Conservation (phyloP, 35 echinoderm and acorn worm species). For the Eucidaris tribuloides region DNA sequence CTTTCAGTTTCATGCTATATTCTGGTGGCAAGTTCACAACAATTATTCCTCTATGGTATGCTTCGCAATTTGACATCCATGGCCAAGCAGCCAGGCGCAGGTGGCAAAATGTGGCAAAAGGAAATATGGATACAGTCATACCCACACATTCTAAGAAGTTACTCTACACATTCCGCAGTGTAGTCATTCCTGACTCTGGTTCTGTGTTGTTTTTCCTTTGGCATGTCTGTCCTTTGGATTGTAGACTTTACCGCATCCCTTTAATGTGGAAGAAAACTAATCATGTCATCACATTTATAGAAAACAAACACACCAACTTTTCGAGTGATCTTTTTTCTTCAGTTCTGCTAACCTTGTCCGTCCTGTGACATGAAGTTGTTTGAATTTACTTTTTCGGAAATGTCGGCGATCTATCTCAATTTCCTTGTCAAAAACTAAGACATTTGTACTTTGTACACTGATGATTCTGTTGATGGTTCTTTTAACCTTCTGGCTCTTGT, state of each 20-base stretch:
- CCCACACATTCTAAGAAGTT: slow-evolving; percentile 8
- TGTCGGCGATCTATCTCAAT: not conserved
- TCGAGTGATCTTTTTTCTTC: not conserved
- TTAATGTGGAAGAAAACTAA: slow-evolving; percentile 38
- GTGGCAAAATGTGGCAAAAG: slow-evolving; percentile 28
- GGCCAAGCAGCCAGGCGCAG: slow-evolving; percentile 14
- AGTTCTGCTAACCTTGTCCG: not conserved
- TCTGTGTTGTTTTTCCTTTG: not conserved
- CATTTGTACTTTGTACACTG: slow-evolving; percentile 26
- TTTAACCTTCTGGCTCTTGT: not conserved
- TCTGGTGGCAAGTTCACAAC: slow-evolving; percentile 48
- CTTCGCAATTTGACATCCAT: slow-evolving; percentile 46
- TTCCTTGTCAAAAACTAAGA: not conserved
- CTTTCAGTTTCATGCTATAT: slow-evolving; percentile 53
- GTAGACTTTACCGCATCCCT: slow-evolving; percentile 33
- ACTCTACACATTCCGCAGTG: not conserved
- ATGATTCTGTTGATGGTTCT: not conserved
- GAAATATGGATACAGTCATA: not conserved
- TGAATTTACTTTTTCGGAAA: not conserved
- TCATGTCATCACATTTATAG: slow-evolving; percentile 51
- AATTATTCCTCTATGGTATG: slow-evolving; percentile 25
- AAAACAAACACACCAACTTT: slow-evolving; percentile 51
- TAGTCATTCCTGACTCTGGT: slow-evolving; percentile 31
- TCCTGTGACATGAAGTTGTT: not conserved
- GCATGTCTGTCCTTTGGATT: no score